Base-by-base conservation (phyloP, 2,797 vertebrate species). In the Sardinella longiceps region DNA sequence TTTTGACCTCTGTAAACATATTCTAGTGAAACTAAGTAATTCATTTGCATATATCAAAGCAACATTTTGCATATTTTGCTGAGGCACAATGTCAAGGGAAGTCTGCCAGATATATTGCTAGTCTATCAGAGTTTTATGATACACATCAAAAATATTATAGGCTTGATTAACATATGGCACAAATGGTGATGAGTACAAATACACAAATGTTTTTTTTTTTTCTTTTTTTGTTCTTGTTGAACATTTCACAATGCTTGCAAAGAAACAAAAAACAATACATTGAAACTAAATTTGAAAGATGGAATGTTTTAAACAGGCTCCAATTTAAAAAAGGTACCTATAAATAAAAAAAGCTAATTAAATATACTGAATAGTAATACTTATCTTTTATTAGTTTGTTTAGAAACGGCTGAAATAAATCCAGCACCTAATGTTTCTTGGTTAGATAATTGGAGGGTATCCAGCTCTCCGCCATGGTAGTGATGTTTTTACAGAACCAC, bases 401-500 rank as follows among this genome's bases (percentile, higher is more conserved):
- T 81, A 82, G 86, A 84, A 58, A 81, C 74, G 84, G 81, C 30
- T 23, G 14, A 80, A 81, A 83, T 43, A 56, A 30, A 86, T 58
- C 15, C 70, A 77, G 88, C 23, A 18, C 87, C 93, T 98, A 99
- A 0, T 95, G 97, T 94, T 99, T 99, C 95, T 98, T 99, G 88
- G 95, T 93, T 89, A 99, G 96, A 94, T 98, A 99, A 91, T 99
- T 99, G 83, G 98, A 99, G 93, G 98, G 98, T 93, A 99, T 98
- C 98, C 98, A 99, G 96, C 97, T 96, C 96, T 99, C 98, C 86
- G 95, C 95, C 88, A 94, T 92, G 97, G 74, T 94, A 95, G 0
- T 94, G 80, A 97, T 91, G 15, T 97, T 97, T 93, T 97, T 98
- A 95, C 98, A 99, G 94, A 99, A 98, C 98, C 98, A 99, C 98